phyloP scores from a whole-genome alignment of 2,113 vertebrate genomes.

The Etia nguti region DNA sequence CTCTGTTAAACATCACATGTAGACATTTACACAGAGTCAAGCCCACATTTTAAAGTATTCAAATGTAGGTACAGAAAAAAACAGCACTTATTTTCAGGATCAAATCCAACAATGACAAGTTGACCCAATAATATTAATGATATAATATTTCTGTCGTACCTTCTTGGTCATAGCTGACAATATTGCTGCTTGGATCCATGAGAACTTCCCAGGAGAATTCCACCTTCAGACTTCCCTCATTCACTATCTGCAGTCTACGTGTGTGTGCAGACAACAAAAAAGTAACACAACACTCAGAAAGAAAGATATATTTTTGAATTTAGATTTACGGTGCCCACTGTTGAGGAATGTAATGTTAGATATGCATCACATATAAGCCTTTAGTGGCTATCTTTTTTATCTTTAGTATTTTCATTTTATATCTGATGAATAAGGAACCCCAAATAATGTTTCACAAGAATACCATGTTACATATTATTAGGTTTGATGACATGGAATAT shows the following conservation, averaged over 20 bases:
- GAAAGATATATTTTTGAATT: background rate
- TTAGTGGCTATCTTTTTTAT: background rate
- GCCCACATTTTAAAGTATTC: background rate
- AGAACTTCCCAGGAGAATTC: conserved; percentile 76
- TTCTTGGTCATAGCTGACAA: conserved; percentile 13
- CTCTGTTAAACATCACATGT: background rate
- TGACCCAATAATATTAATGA: background rate
- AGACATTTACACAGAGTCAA: background rate
- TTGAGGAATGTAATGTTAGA: background rate
- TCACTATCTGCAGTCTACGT: conserved; percentile 68
- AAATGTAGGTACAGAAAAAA: background rate
- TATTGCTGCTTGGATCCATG: conserved; percentile 42
- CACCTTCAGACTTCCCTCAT: conserved; percentile 74
- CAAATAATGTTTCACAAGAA: background rate
- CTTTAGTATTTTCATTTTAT: background rate
- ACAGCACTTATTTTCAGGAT: background rate
- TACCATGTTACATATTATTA: background rate
- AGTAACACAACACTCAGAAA: background rate
- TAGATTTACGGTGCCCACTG: background rate
- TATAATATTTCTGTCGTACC: conserved; percentile 22
- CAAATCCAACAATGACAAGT: background rate
- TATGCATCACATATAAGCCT: background rate
- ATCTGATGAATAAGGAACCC: background rate
- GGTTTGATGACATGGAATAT: background rate
- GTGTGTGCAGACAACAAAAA: background rate